Evolutionary conservation across 2,888 invertebrate genomes (phyloP).

Genomic region (Caenorhabditis auriculariae): DNA sequence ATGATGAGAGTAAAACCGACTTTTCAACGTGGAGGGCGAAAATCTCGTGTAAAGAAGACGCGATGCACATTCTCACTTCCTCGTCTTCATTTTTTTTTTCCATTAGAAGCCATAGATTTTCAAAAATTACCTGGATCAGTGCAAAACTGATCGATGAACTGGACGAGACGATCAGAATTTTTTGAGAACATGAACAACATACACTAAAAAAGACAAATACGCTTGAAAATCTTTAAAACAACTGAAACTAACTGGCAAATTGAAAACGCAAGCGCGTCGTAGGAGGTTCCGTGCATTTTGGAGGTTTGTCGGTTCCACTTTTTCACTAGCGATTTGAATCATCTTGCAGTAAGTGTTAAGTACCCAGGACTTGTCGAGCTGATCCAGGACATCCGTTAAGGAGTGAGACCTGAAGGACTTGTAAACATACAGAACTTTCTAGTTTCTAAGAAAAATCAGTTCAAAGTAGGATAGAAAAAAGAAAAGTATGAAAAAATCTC

Average conservation of each 20-base stretch:
- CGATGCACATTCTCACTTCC: conserved; percentile 55
- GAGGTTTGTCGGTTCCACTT: conserved; percentile 3
- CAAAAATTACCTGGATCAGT: conserved; percentile 45
- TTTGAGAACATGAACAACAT: conserved; percentile 46
- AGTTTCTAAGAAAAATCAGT: background rate
- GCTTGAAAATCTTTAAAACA: background rate
- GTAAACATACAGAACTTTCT: background rate
- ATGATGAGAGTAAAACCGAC: conserved; percentile 43
- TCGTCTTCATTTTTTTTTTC: conserved; percentile 39
- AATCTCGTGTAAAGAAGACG: conserved; percentile 58
- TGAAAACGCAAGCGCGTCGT: conserved; percentile 55
- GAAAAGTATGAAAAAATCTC: background rate
- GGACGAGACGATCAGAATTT: conserved; percentile 69
- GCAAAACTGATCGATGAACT: conserved; percentile 54
- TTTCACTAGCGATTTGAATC: conserved; percentile 19
- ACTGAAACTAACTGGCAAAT: conserved; percentile 50
- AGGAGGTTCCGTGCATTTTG: conserved; percentile 12
- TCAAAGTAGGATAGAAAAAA: background rate
- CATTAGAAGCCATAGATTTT: too few relatives aligned
- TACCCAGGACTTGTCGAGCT: conserved; percentile 42
- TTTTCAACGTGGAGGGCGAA: conserved; percentile 40
- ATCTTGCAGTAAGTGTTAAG: conserved; percentile 43
- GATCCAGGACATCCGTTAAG: conserved; percentile 24
- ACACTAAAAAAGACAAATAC: conserved; percentile 23
- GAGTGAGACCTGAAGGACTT: conserved; percentile 1